These are phyloP conservation scores for Conus canariensis DNA, from an alignment of 2,888 invertebrate species.

Conservation along the genomic window DNA sequence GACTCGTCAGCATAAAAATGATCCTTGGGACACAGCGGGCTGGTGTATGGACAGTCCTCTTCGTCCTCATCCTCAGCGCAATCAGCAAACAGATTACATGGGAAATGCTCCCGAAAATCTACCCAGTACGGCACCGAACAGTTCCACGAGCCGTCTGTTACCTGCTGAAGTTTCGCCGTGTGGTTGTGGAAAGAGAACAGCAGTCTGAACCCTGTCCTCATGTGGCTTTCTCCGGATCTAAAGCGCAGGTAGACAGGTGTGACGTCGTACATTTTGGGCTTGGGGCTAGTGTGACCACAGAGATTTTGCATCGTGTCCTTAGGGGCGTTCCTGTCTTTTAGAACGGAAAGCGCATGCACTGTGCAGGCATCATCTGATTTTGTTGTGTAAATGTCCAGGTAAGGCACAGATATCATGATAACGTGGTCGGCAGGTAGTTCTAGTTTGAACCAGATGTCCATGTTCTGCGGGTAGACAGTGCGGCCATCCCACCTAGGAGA, in stretches of 20 bases:
- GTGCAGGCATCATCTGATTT: not conserved
- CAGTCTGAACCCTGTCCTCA: not conserved
- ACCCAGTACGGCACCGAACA: not conserved
- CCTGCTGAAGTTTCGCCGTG: not conserved
- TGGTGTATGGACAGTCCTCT: conserved; percentile 3
- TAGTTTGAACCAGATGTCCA: not conserved
- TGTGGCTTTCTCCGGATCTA: not conserved
- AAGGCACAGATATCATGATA: not conserved
- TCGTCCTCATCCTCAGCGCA: conserved; percentile 10
- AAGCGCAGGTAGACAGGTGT: not conserved
- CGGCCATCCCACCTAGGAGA: not conserved
- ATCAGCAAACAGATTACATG: conserved; percentile 6
- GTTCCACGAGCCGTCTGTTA: not conserved
- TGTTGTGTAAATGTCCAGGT: not conserved
- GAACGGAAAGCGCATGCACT: not conserved
- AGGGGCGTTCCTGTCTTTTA: not conserved
- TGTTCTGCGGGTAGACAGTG: not conserved
- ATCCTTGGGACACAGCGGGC: not conserved
- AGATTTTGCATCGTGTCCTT: too few species aligned
- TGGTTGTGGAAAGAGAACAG: not conserved
- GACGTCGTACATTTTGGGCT: not conserved
- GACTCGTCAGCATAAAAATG: not conserved
- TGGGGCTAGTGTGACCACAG: not conserved
- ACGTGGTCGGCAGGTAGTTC: not conserved
- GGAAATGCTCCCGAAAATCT: not conserved